These are phyloP conservation scores for Monomorium pharaonis DNA, from an alignment of 1,140 invertebrate species.

Conservation along the genomic window DNA sequence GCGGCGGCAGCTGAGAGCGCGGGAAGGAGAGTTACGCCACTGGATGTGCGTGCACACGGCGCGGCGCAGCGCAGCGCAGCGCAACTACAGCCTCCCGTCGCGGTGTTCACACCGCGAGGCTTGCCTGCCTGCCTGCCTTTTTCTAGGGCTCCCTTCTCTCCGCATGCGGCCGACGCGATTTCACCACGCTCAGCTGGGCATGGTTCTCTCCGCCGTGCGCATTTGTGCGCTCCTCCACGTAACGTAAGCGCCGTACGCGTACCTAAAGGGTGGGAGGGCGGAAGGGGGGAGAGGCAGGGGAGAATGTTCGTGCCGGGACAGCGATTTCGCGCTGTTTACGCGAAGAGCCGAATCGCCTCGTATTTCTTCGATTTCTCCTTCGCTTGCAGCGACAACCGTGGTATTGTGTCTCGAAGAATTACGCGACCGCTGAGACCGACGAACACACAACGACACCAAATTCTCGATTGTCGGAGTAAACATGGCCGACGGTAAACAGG, in stretches of 20 bases:
- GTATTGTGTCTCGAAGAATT: neutral
- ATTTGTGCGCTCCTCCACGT: conserved; percentile 17
- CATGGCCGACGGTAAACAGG: conserved; percentile 29
- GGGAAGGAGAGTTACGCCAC: conserved; percentile 66
- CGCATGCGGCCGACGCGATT: conserved; percentile 54
- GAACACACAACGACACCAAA: neutral
- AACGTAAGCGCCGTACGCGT: neutral
- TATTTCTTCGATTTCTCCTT: conserved; percentile 36
- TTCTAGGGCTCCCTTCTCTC: conserved; percentile 64
- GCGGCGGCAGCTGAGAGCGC: no score
- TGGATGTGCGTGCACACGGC: conserved; percentile 58
- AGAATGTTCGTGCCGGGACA: conserved; percentile 17
- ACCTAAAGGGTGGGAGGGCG: no score
- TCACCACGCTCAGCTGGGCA: conserved; percentile 68
- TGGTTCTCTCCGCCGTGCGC: conserved; percentile 23
- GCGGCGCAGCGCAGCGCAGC: no score
- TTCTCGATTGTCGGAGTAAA: neutral
- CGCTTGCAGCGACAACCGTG: neutral
- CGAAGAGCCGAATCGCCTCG: neutral
- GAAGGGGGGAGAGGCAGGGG: no score
- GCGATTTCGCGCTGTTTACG: conserved; percentile 56
- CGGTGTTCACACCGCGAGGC: conserved; percentile 61
- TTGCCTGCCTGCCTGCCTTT: conserved; percentile 59
- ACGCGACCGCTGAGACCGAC: neutral
- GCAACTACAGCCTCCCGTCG: conserved; percentile 61